Base-by-base conservation (phyloP, 2,113 vertebrate species). In the Hemichromis elongatus region DNA sequence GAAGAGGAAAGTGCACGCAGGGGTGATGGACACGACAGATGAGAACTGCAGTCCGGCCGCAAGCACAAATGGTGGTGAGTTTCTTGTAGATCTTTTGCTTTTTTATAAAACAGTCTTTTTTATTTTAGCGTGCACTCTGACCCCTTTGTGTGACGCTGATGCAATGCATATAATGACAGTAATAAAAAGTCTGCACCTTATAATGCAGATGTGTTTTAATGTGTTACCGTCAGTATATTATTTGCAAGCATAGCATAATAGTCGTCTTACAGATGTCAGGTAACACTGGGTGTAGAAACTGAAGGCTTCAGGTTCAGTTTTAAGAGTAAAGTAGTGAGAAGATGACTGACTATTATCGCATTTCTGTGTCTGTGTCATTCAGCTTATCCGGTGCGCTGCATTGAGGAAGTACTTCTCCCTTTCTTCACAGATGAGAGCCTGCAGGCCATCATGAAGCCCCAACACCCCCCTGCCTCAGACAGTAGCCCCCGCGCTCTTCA, bases 391-490 rank as follows among this genome's bases (percentile, higher is more conserved):
- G 87, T 90, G 7, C 78, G 78, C 12, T 81, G 86, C 89, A 88
- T 57, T 85, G 89, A 93, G 86, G 94, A 91, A 90, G 89, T 90
- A 11, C 90, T 93, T 52, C 91, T 81, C 2, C 81, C 87, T 84
- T 79, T 92, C 92, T 88, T 93, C 83, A 90, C 87, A 86, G 96
- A 95, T 45, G 86, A 85, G 55, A 94, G 92, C 78, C 78, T 82
- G 54, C 91, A 83, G 85, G 79, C 53, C 52, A 61, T 42, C 77
- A 90, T 91, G 92, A 77, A 87, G 56, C 33, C 59, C 6, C 81
- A 50, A 35, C 70, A 3, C 0, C 40, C 54, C 19, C 42, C 37
- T 8, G 19, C 59, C 21, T 56, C 84, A 57, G 10, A 5, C 40
- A 10, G 50, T 47, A 1, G 4, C 11, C 52, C 90, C 1, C 30